phyloP scores from a whole-genome alignment of 2,113 vertebrate genomes.

The Ancistrus triradiatus region DNA sequence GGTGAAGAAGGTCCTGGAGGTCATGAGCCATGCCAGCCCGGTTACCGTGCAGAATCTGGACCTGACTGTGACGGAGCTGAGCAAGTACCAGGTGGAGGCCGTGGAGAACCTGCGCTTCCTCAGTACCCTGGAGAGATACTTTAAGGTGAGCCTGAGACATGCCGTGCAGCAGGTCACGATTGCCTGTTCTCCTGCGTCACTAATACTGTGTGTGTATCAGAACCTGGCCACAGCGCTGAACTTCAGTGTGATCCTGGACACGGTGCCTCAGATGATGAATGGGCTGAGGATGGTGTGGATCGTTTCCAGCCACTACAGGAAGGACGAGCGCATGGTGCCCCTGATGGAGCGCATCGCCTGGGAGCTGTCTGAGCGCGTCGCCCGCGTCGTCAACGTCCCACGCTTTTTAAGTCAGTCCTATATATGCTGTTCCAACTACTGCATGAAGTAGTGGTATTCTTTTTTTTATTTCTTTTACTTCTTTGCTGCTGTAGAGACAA shows the following conservation, averaged over 20 bases:
- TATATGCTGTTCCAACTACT: neutral
- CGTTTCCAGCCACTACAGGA: constrained; percentile 84
- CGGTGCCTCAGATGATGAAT: constrained; percentile 80
- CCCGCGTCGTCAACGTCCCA: constrained; percentile 68
- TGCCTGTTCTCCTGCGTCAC: too few species aligned
- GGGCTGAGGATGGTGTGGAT: constrained; percentile 84
- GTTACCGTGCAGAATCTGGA: constrained; percentile 67
- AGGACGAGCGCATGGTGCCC: constrained; percentile 78
- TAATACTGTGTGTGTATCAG: constrained; percentile 53
- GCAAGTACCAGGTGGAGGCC: constrained; percentile 73
- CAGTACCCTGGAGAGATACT: constrained; percentile 76
- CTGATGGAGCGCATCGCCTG: constrained; percentile 89
- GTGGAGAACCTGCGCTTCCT: constrained; percentile 80
- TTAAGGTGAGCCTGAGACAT: too few species aligned
- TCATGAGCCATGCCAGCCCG: constrained; percentile 68
- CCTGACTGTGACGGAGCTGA: constrained; percentile 67
- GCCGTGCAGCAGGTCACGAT: too few species aligned
- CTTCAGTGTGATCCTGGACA: constrained; percentile 71
- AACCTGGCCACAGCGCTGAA: constrained; percentile 65
- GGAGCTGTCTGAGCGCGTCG: constrained; percentile 79
- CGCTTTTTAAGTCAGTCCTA: constrained; percentile 76
- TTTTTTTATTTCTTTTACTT: neutral
- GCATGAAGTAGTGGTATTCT: too few species aligned
- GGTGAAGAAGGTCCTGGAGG: constrained; percentile 74
- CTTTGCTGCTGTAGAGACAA: constrained; percentile 66